Conservation (phyloP, 2,113 vertebrate genomes). For the Otis tarda region DNA sequence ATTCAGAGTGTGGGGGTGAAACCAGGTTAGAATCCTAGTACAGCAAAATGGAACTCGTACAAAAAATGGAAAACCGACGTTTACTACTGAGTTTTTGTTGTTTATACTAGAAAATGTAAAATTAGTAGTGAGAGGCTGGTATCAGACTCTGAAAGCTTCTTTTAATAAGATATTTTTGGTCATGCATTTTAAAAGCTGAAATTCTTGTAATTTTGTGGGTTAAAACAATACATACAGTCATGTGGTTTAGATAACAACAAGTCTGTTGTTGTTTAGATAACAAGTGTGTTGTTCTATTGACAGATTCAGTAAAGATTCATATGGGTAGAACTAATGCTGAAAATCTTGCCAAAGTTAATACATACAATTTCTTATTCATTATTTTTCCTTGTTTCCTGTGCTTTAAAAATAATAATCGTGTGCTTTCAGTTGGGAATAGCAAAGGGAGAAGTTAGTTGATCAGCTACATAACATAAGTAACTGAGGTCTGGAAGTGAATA, state of each 20-base stretch:
- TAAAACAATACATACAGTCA: neutral
- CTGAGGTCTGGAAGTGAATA: neutral
- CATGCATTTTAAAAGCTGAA: neutral
- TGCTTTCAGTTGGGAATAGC: neutral
- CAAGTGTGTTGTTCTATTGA: neutral
- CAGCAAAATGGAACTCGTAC: neutral
- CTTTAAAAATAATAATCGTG: neutral
- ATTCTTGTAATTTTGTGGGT: neutral
- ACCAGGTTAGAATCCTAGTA: neutral
- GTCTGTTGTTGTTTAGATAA: too few relatives aligned
- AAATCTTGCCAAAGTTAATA: neutral
- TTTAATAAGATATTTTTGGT: neutral
- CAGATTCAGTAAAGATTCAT: neutral
- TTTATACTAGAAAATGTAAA: neutral
- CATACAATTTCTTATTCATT: neutral
- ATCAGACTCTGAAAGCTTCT: neutral
- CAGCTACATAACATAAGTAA: neutral
- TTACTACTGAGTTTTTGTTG: neutral
- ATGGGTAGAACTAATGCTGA: neutral
- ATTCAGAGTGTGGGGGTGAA: neutral
- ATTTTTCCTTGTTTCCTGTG: neutral
- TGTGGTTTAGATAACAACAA: fast-evolving
- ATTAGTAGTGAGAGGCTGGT: neutral
- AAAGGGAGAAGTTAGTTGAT: neutral
- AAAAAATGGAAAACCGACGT: neutral